phyloP scores from a whole-genome alignment of 2,888 invertebrate species.

The Oscheius onirici region DNA sequence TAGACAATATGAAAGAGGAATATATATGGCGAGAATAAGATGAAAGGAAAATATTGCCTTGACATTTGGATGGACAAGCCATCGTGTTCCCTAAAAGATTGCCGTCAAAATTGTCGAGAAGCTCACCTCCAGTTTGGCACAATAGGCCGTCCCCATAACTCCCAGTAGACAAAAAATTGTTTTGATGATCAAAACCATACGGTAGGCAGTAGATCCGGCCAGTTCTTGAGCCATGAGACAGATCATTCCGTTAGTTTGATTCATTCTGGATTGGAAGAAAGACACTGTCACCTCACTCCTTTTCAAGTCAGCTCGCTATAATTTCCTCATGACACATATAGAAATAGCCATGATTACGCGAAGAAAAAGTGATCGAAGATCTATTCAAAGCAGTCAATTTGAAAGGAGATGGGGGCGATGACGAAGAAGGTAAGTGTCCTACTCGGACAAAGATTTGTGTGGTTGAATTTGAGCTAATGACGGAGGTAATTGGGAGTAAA shows the following conservation, averaged over 20 bases:
- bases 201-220: conserved; percentile 2
- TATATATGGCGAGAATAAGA: not conserved
- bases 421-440: no score
- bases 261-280: no score
- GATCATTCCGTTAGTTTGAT: not conserved
- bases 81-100: not conserved
- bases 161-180: not conserved
- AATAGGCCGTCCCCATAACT: not conserved
- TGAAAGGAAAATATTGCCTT: not conserved
- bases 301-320: no score
- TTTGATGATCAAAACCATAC: not conserved
- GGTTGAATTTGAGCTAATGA: no score
- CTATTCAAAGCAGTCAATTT: no score
- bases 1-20: not conserved
- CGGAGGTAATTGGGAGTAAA: no score
- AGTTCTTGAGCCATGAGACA: not conserved
- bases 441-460: no score
- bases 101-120: not conserved
- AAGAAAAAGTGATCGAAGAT: no score
- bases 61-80: conserved; percentile 5
- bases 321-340: no score
- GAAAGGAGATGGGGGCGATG: no score
- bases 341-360: no score
- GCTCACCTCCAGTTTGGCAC: not conserved
- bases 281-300: no score